phyloP scores from a whole-genome alignment of 2,888 invertebrate genomes.

The Nomada ferruginata region DNA sequence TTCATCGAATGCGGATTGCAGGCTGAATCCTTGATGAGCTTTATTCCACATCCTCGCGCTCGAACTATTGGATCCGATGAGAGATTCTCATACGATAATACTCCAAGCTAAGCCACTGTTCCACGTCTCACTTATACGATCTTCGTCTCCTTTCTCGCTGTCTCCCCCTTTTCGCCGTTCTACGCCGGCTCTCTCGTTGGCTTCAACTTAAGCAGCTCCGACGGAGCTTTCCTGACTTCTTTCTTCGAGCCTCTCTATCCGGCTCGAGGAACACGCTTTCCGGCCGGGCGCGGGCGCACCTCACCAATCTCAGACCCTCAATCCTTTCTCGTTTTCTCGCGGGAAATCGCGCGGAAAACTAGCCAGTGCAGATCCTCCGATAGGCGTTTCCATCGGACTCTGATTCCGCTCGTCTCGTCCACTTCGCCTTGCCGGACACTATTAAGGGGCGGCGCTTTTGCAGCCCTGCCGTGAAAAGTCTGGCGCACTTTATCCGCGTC shows the following conservation, averaged over 20 bases:
- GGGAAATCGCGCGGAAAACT: slow-evolving; percentile 82
- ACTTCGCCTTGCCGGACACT: slow-evolving; percentile 56
- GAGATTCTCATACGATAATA: slow-evolving; percentile 83
- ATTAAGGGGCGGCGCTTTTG: slow-evolving; percentile 45
- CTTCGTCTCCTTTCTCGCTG: slow-evolving; percentile 52
- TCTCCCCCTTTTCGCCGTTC: slow-evolving; percentile 30
- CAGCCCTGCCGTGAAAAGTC: slow-evolving; percentile 28
- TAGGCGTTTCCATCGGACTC: slow-evolving; percentile 48
- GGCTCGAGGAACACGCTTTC: slow-evolving; percentile 53
- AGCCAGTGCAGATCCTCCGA: slow-evolving; percentile 77
- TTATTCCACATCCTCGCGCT: slow-evolving; percentile 83
- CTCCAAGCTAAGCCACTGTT: slow-evolving; percentile 76
- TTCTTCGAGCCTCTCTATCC: slow-evolving; percentile 34
- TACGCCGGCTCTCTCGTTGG: slow-evolving; percentile 51
- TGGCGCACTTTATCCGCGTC: slow-evolving; percentile 23
- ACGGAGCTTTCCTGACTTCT: slow-evolving; percentile 74
- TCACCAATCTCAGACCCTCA: slow-evolving; percentile 75
- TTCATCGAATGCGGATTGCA: slow-evolving; percentile 84
- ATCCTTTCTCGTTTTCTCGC: slow-evolving; percentile 79
- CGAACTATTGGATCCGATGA: slow-evolving; percentile 82
- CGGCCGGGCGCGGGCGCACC: slow-evolving; percentile 61
- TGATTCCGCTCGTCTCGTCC: slow-evolving; percentile 43
- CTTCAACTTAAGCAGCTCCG: slow-evolving; percentile 72
- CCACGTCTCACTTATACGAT: slow-evolving; percentile 68
- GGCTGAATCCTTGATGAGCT: slow-evolving; percentile 83